These are phyloP conservation scores for Sarcophaga carnaria DNA, from an alignment of 2,888 invertebrate genomes.

Conservation along the genomic window DNA sequence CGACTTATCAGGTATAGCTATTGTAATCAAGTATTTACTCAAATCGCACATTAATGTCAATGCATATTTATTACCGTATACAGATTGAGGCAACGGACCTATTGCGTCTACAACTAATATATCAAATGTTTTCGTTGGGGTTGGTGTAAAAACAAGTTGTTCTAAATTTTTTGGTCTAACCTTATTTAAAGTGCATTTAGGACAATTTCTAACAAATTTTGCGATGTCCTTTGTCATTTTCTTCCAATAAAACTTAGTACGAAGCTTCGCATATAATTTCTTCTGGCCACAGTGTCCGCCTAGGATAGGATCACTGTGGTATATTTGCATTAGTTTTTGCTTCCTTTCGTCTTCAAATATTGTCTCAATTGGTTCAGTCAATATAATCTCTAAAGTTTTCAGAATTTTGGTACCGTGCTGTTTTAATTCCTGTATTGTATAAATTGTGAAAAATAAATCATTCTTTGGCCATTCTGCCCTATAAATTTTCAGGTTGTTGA, in stretches of 20 bases:
- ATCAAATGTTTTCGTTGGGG: slow-evolving; percentile 54
- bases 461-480: slow-evolving; percentile 31
- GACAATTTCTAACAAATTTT: not conserved
- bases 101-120: slow-evolving; percentile 63
- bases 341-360: slow-evolving; percentile 18
- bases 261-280: slow-evolving; percentile 28
- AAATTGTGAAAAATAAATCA: slow-evolving; percentile 18
- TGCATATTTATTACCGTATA: too few species aligned
- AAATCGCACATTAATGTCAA: too few species aligned
- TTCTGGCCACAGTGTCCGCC: slow-evolving; percentile 25
- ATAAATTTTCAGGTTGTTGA: slow-evolving; percentile 3
- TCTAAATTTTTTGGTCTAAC: slow-evolving; percentile 26
- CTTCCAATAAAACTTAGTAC: slow-evolving; percentile 58
- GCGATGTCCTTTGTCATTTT: slow-evolving; percentile 57
- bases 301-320: slow-evolving; percentile 44
- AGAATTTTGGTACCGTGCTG: slow-evolving; percentile 3
- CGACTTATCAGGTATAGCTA: slow-evolving; percentile 43
- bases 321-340: slow-evolving; percentile 5
- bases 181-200: too few species aligned
- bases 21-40: slow-evolving; percentile 32
- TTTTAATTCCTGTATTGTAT: slow-evolving; percentile 6
- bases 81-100: slow-evolving; percentile 61
- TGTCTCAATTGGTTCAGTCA: slow-evolving; percentile 13
- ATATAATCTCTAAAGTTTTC: slow-evolving; percentile 21
- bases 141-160: slow-evolving; percentile 52